phyloP scores from a whole-genome alignment of 1,140 invertebrate genomes.

The Bombus sibiricus region DNA sequence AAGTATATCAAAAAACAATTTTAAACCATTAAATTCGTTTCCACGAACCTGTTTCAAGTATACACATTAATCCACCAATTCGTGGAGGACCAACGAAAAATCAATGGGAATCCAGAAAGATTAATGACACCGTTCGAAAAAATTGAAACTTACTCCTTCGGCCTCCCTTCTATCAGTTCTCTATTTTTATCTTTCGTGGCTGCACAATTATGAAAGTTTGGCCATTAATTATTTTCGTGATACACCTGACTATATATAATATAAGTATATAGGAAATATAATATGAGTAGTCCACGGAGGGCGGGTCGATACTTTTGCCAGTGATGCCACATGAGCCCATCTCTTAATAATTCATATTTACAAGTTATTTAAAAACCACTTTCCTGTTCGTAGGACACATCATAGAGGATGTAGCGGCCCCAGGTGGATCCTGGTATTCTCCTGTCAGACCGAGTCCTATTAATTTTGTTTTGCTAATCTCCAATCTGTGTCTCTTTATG shows the following conservation, averaged over 20 bases:
- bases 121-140: conserved; percentile 41
- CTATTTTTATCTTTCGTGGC: conserved; percentile 49
- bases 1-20: too few relatives aligned
- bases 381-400: conserved; percentile 14
- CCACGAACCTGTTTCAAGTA: too few relatives aligned
- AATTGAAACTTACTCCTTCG: not conserved
- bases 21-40: not conserved
- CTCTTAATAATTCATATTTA: conserved; percentile 57
- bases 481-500: conserved; percentile 75
- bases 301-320: conserved; percentile 52
- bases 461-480: conserved; percentile 79
- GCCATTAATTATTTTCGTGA: conserved; percentile 63
- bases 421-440: conserved; percentile 72
- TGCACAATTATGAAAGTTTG: conserved; percentile 58
- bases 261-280: not conserved
- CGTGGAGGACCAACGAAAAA: not conserved
- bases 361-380: conserved; percentile 66
- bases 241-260: conserved; percentile 49
- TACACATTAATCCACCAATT: not conserved
- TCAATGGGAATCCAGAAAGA: conserved; percentile 41
- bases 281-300: not conserved
- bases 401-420: conserved; percentile 28
- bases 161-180: not conserved
- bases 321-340: conserved; percentile 12
- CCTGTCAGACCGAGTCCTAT: conserved; percentile 73